phyloP scores from a whole-genome alignment of 2,888 invertebrate genomes.

The Laspeyria flexula region DNA sequence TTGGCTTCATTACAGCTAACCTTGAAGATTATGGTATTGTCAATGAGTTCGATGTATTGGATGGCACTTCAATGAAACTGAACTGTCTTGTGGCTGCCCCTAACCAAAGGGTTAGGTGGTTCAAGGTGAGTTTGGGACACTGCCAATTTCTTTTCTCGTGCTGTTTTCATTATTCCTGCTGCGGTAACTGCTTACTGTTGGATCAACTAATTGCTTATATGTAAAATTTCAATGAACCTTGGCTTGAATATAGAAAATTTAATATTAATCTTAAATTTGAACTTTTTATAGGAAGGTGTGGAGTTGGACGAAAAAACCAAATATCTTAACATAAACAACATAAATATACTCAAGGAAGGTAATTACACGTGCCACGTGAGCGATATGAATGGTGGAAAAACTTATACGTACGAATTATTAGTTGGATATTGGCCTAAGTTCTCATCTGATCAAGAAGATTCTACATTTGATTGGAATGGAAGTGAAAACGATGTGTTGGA shows the following conservation, averaged over 20 bases:
- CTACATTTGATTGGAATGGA: constrained; percentile 24
- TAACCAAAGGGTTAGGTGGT: constrained; percentile 29
- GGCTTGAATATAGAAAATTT: no score
- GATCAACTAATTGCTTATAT: no score
- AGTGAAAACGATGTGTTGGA: constrained; percentile 7
- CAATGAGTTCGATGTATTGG: constrained; percentile 14
- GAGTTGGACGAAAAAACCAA: constrained; percentile 1
- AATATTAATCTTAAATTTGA: neutral
- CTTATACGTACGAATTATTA: constrained; percentile 34
- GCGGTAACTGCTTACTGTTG: no score
- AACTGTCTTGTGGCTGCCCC: constrained; percentile 19
- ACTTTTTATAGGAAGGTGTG: no score
- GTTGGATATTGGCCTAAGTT: constrained; percentile 34
- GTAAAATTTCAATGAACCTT: no score
- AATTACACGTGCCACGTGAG: constrained; percentile 46
- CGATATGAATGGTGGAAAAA: constrained; percentile 24
- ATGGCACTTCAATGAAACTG: constrained; percentile 15
- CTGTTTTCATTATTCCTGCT: no score
- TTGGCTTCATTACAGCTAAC: constrained; percentile 10
- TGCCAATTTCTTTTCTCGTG: no score
- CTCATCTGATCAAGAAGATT: neutral
- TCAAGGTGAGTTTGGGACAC: constrained; percentile 27
- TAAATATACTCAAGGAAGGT: constrained; percentile 18
- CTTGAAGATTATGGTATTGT: constrained; percentile 14
- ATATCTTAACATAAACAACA: constrained; percentile 9